These are phyloP conservation scores for Indicator indicator DNA, from an alignment of 2,113 vertebrate genomes.

Conservation along the genomic window DNA sequence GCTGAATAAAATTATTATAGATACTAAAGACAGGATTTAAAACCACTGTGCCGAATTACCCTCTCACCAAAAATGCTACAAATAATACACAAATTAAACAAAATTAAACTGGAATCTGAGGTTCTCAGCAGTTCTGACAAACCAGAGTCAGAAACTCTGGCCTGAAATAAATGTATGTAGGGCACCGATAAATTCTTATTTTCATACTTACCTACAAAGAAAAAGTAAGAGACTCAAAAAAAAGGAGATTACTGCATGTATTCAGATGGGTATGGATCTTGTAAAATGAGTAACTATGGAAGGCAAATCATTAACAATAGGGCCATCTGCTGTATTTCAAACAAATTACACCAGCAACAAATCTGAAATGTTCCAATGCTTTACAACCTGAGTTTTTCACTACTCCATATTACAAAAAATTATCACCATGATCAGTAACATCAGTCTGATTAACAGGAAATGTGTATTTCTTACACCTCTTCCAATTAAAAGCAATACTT, in stretches of 20 bases:
- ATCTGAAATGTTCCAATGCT: not conserved
- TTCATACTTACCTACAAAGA: not conserved
- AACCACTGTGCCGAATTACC: not conserved
- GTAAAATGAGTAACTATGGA: not conserved
- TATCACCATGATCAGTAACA: not conserved
- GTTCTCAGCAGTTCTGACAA: not conserved
- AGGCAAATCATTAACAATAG: constrained; percentile 74
- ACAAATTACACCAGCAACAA: constrained; percentile 66
- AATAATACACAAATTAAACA: not conserved
- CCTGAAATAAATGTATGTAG: not conserved
- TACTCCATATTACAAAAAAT: not conserved
- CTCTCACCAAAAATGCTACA: not conserved
- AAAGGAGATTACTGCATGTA: not conserved
- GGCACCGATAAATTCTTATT: not conserved
- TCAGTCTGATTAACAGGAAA: not conserved
- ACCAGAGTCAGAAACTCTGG: not conserved
- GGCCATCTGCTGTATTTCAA: constrained; percentile 77
- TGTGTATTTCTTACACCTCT: not conserved
- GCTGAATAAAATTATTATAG: not conserved
- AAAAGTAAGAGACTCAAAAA: not conserved
- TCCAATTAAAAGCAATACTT: constrained; percentile 21
- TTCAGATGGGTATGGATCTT: not conserved
- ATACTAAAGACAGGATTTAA: not conserved
- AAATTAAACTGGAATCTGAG: not conserved
- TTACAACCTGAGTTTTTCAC: not conserved